Evolutionary conservation across 1,140 invertebrate genomes (phyloP).

Genomic region (Drosophila ercepeae): DNA sequence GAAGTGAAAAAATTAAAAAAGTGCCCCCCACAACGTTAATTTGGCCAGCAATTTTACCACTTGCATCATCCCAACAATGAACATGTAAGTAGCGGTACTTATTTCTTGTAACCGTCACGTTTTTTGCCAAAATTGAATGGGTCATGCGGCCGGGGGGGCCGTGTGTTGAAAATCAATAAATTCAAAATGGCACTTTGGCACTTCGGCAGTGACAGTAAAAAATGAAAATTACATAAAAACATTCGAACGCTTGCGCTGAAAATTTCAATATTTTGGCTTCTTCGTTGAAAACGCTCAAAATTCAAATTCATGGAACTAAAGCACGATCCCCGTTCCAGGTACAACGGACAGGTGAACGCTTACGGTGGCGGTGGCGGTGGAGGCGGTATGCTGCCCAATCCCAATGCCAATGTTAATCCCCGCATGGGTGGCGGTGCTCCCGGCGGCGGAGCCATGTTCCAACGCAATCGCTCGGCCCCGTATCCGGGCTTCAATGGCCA

Average conservation of each 20-base stretch:
- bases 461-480: conserved; percentile 70
- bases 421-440: conserved; percentile 57
- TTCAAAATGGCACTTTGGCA: conserved; percentile 64
- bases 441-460: conserved; percentile 72
- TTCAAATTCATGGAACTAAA: conserved; percentile 55
- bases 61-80: conserved; percentile 43
- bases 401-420: not conserved
- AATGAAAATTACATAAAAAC: conserved; percentile 66
- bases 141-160: conserved; percentile 32
- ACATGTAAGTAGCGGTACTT: conserved; percentile 49
- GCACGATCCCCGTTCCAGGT: conserved; percentile 58
- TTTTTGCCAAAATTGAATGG: not conserved
- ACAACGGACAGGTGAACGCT: conserved; percentile 71
- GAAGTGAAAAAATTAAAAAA: conserved; percentile 69
- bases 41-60: conserved; percentile 51
- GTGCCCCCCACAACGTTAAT: conserved; percentile 42
- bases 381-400: conserved; percentile 64
- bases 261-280: conserved; percentile 35
- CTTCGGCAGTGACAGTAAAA: conserved; percentile 27
- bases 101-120: no score
- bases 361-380: conserved; percentile 49
- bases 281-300: conserved; percentile 58
- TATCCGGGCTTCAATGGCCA: conserved; percentile 58
- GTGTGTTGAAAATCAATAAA: conserved; percentile 71
- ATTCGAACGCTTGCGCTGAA: conserved; percentile 9